These are phyloP conservation scores for Alexandromys fortis DNA, from an alignment of 2,113 vertebrate species.

Conservation along the genomic window DNA sequence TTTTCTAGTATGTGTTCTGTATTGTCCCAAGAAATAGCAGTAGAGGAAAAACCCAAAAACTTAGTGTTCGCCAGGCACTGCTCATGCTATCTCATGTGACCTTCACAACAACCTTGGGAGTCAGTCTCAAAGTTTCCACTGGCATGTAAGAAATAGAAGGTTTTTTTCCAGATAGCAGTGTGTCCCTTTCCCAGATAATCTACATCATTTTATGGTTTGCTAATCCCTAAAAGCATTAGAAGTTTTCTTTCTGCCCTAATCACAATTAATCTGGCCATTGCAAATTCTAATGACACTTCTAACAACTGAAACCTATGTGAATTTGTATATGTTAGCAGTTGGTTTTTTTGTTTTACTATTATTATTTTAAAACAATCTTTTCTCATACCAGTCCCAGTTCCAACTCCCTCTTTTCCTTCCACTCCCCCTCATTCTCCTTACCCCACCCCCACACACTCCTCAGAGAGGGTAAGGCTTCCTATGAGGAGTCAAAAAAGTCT, in stretches of 20 bases:
- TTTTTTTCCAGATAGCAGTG: neutral
- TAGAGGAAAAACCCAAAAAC: neutral
- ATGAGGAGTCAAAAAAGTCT: no score
- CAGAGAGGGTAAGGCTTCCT: no score
- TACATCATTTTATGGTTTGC: neutral
- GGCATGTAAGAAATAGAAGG: neutral
- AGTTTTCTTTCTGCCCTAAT: neutral
- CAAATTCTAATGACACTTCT: neutral
- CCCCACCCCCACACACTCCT: no score
- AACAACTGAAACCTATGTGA: constrained; percentile 3
- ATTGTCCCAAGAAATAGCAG: neutral
- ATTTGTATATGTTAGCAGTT: neutral
- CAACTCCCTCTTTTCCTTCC: no score
- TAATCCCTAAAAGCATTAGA: neutral
- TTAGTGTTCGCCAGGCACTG: no score
- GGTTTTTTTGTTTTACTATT: neutral
- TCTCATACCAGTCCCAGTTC: no score
- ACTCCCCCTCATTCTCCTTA: no score
- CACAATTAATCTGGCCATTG: neutral
- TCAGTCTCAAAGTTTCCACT: neutral
- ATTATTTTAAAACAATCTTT: no score
- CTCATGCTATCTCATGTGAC: neutral
- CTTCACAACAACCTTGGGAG: neutral
- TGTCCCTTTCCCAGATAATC: neutral
- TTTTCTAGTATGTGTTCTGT: neutral